Base-by-base conservation (phyloP, 1,140 invertebrate species). In the Thrips palmi region DNA sequence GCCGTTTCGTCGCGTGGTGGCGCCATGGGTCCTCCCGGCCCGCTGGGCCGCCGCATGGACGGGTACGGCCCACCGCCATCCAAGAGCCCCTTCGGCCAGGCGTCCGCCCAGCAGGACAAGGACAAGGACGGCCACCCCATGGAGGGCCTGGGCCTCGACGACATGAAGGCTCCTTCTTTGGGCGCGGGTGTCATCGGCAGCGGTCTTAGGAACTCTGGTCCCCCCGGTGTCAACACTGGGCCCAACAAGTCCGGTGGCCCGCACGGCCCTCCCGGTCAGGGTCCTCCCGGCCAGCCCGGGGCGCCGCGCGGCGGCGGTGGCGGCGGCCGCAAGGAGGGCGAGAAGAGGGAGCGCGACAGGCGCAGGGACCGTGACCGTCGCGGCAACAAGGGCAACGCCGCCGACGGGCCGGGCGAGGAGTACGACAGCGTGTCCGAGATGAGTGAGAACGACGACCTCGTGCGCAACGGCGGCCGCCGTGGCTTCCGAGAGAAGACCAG, bases 11-110 rank as follows among this genome's bases (percentile, higher is more conserved):
- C 2, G 53, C 63, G 6, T 50, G 64, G 23, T 47, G 53, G 15
- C 53, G 63, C 41, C 61, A 59, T 14, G 58, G 64, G 27, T 55
- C 61, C 20, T 59, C 57, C 19, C 46, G 19, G 55, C 57, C 55
- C 58, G 4, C 54, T 65, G 1, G 57, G 65, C 21, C 71, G 70
- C 42, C 57, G 74, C 47, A 70, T 78, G 44, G 64, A 71, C 36
- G 71, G 71, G 11, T 81, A 79, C 53, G 77, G 78, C 1, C 76
- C 76, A 6, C 77, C 75, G 2, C 70, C 75, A 34, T 72, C 70
- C 15, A 79, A 78, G 44, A 78, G 75, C 52, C 76, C 76, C 11
- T 83, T 83, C 46, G 49, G 51, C 7, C 22, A 18, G 7, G 7
- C 14, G 8, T 15, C 4, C 24, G 12, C 33, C 59, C 59, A 10